These are phyloP conservation scores for Tapirus indicus DNA, from an alignment of 2,797 vertebrate species.

Conservation along the genomic window DNA sequence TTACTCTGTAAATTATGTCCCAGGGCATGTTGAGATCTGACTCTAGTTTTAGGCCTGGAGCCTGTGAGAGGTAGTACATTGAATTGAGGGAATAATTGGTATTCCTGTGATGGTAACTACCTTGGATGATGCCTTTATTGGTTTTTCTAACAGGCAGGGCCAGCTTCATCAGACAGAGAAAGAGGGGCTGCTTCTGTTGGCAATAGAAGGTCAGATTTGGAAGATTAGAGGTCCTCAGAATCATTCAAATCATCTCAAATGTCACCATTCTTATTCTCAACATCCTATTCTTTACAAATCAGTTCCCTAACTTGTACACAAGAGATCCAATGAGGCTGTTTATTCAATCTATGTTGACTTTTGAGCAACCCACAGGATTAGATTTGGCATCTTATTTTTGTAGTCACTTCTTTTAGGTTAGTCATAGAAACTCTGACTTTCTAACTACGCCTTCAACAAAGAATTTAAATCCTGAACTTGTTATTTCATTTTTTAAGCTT, in stretches of 20 bases:
- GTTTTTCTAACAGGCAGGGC: neutral
- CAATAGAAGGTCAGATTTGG: neutral
- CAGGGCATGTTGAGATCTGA: neutral
- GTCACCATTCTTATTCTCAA: neutral
- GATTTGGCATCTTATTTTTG: neutral
- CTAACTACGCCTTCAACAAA: neutral
- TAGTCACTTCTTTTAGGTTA: neutral
- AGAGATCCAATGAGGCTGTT: neutral
- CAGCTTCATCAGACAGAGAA: neutral
- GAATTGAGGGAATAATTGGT: neutral
- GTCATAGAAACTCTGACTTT: neutral
- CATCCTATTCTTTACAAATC: neutral
- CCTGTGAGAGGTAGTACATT: neutral
- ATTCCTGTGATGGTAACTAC: neutral
- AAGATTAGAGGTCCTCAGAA: neutral
- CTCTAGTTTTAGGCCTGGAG: neutral
- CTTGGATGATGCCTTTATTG: neutral
- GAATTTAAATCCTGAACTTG: neutral
- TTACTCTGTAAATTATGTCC: neutral
- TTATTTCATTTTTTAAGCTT: slow-evolving; percentile 23
- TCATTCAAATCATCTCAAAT: neutral
- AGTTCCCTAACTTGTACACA: neutral
- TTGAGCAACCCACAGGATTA: neutral
- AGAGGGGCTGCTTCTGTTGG: neutral
- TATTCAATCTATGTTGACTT: slow-evolving; percentile 5